These are phyloP conservation scores for Melanostoma scalare DNA, from an alignment of 2,888 invertebrate species.

Conservation along the genomic window DNA sequence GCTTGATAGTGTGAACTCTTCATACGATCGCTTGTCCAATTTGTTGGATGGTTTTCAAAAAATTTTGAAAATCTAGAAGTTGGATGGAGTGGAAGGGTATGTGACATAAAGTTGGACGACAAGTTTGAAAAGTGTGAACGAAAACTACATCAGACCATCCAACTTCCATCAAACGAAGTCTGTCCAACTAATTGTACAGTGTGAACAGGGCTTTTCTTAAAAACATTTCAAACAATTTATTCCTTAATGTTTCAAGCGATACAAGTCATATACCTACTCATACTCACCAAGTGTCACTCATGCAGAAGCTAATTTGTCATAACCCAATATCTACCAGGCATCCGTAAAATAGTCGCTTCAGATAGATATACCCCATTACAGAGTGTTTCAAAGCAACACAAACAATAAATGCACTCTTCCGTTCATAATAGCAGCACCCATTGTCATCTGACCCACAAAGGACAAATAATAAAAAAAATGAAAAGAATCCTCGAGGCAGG, in stretches of 20 bases:
- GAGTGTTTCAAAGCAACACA: constrained; percentile 19
- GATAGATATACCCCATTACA: constrained; percentile 27
- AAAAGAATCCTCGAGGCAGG: constrained; percentile 18
- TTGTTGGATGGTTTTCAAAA: too few relatives aligned
- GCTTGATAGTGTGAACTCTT: too few relatives aligned
- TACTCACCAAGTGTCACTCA: not conserved
- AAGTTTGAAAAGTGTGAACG: too few relatives aligned
- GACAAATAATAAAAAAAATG: constrained; percentile 52
- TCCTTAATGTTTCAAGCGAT: not conserved
- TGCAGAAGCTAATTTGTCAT: constrained; percentile 56
- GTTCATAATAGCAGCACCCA: constrained; percentile 60
- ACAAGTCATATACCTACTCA: constrained; percentile 7
- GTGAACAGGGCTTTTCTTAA: too few relatives aligned
- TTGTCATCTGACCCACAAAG: constrained; percentile 69
- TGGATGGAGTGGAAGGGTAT: too few relatives aligned
- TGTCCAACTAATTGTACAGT: too few relatives aligned
- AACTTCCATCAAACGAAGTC: too few relatives aligned
- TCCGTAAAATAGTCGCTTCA: constrained; percentile 9
- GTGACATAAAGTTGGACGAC: too few relatives aligned
- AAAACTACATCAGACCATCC: too few relatives aligned
- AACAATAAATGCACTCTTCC: constrained; percentile 56
- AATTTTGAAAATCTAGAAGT: too few relatives aligned
- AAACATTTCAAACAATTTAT: too few relatives aligned
- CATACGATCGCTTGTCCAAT: too few relatives aligned
- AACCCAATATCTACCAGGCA: not conserved